These are phyloP conservation scores for Heliconius erato DNA, from an alignment of 2,888 invertebrate genomes.

Conservation along the genomic window DNA sequence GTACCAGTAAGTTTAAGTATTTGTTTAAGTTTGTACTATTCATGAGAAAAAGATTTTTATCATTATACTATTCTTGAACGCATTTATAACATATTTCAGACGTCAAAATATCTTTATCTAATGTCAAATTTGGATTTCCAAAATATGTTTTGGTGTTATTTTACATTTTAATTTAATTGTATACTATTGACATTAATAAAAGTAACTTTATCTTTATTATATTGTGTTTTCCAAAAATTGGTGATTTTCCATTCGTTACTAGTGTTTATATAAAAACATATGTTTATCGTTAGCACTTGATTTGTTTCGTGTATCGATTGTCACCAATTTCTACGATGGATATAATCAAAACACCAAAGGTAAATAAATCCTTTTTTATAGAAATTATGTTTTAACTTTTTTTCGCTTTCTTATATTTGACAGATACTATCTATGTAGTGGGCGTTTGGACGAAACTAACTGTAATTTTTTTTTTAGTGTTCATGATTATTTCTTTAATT, in stretches of 20 bases:
- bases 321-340: slow-evolving; percentile 69
- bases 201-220: background rate
- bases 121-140: slow-evolving; percentile 40
- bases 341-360: slow-evolving; percentile 80
- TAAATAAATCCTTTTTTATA: slow-evolving; percentile 57
- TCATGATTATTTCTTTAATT: too few relatives aligned
- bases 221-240: background rate
- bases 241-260: background rate
- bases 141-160: slow-evolving; percentile 37
- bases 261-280: slow-evolving; percentile 28
- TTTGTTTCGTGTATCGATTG: slow-evolving; percentile 66
- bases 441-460: background rate
- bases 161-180: background rate
- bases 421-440: background rate
- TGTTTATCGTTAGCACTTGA: slow-evolving; percentile 25
- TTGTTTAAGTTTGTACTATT: background rate
- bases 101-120: slow-evolving; percentile 36
- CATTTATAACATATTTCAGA: slow-evolving; percentile 9
- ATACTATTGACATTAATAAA: background rate
- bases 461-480: too few relatives aligned
- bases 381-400: background rate
- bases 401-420: background rate
- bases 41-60: background rate
- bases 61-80: background rate
- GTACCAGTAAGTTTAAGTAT: background rate